Percentiles rank a stretch among this genome's conserved stretches.
Evolutionary conservation across 2,888 invertebrate species (phyloP).

Genomic region (Amphipyra tragopoginis): DNA sequence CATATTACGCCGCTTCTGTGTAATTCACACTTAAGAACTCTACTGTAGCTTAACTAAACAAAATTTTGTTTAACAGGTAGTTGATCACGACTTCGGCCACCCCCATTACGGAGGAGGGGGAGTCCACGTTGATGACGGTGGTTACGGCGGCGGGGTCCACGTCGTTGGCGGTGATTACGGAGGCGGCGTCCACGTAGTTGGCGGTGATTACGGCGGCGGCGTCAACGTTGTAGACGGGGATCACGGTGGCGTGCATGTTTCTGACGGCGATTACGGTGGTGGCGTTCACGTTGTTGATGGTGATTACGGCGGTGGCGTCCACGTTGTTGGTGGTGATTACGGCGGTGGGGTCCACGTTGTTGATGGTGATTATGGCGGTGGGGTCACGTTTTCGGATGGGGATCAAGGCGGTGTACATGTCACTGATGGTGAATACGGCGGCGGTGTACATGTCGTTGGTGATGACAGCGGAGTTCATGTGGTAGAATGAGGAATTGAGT

Average conservation of each 20-base stretch:
- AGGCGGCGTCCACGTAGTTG: slow-evolving; percentile 49
- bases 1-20: no score
- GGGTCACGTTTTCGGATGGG: neutral
- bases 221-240: slow-evolving; percentile 2
- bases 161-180: slow-evolving; percentile 46
- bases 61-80: no score
- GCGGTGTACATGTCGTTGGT: neutral
- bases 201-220: slow-evolving; percentile 32
- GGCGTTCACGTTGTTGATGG: neutral
- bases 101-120: no score
- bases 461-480: neutral
- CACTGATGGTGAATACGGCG: neutral
- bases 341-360: neutral
- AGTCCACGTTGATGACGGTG: slow-evolving; percentile 47
- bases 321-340: neutral
- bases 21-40: no score
- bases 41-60: no score
- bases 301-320: neutral
- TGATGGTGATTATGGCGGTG: neutral
- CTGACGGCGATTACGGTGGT: neutral
- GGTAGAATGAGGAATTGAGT: neutral
- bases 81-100: neutral
- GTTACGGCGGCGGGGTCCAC: slow-evolving; percentile 34
- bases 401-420: neutral
- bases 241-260: neutral